Conservation (phyloP, 2,888 invertebrate species). For the Matsumyia berberina region DNA sequence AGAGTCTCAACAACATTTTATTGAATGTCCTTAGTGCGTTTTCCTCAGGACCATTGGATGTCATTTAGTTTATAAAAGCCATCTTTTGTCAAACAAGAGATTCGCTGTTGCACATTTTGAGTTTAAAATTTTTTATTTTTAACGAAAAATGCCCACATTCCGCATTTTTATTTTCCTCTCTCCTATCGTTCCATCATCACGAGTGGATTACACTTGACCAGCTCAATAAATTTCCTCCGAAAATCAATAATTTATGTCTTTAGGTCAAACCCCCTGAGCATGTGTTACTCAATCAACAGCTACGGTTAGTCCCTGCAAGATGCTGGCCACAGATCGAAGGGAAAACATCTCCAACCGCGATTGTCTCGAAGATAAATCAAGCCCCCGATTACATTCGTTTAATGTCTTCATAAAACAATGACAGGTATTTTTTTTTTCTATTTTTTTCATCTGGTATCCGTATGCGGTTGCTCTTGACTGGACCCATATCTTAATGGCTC, state of each 20-base stretch:
- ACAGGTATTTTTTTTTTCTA: constrained; percentile 66
- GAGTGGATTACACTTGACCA: constrained; percentile 70
- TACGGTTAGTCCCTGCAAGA: constrained; percentile 30
- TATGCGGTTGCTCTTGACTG: constrained; percentile 44
- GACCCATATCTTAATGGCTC: constrained; percentile 66
- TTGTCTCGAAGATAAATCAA: constrained; percentile 69
- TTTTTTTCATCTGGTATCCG: constrained; percentile 4
- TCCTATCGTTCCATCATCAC: constrained; percentile 40
- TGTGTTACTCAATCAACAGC: constrained; percentile 75
- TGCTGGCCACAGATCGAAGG: constrained; percentile 23
- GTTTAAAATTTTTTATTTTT: too few relatives aligned
- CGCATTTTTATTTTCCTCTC: constrained; percentile 3
- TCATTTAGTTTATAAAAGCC: too few relatives aligned
- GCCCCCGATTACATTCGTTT: constrained; percentile 74
- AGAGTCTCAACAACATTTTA: too few relatives aligned
- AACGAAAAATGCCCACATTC: constrained; percentile 32
- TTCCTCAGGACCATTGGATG: too few relatives aligned
- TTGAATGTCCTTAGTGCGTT: too few relatives aligned
- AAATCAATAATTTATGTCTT: constrained; percentile 75
- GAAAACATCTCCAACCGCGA: constrained; percentile 69
- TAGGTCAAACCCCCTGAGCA: constrained; percentile 73
- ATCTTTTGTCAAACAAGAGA: too few relatives aligned
- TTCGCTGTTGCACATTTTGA: too few relatives aligned
- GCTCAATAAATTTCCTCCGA: constrained; percentile 66
- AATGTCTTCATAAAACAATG: constrained; percentile 77